A percentile compares a stretch with the other conserved stretches of the same genome.
These are phyloP conservation scores for Yoshiicerus persimilis DNA, from an alignment of 1,140 invertebrate species.

Conservation along the genomic window DNA sequence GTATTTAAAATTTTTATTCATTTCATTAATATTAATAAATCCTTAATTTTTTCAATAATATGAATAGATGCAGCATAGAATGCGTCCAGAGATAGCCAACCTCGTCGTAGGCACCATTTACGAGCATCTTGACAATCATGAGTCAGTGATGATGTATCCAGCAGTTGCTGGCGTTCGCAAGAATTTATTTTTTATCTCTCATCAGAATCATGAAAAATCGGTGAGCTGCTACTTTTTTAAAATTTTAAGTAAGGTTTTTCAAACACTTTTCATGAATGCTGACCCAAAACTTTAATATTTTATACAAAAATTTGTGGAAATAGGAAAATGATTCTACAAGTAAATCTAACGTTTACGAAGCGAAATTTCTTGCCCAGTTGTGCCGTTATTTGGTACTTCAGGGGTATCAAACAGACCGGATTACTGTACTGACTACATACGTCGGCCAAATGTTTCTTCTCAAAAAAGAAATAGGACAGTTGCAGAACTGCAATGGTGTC, in stretches of 20 bases:
- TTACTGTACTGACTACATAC: background rate
- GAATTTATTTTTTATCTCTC: slow-evolving; percentile 51
- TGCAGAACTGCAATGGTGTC: background rate
- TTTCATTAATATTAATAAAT: no score
- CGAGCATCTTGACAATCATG: background rate
- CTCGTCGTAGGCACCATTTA: background rate
- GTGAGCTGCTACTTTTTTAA: no score
- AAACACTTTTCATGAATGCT: no score
- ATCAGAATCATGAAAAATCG: slow-evolving; percentile 44
- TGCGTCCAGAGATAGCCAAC: background rate
- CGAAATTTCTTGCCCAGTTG: slow-evolving; percentile 37
- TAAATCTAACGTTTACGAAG: slow-evolving; percentile 43
- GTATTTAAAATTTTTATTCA: no score
- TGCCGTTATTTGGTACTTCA: slow-evolving; percentile 50
- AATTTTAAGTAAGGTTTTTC: no score
- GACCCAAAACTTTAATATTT: no score
- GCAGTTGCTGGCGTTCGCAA: slow-evolving; percentile 6
- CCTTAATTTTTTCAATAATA: background rate
- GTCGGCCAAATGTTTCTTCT: background rate
- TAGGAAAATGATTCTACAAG: slow-evolving; percentile 53
- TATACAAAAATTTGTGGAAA: no score
- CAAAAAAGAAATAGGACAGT: background rate
- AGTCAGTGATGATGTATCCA: background rate
- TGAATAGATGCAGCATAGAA: slow-evolving; percentile 14
- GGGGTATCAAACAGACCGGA: background rate